A percentile compares a stretch with the other conserved stretches of the same genome.
phyloP scores from a whole-genome alignment of 1,140 invertebrate species.

The Theocolax elegans region DNA sequence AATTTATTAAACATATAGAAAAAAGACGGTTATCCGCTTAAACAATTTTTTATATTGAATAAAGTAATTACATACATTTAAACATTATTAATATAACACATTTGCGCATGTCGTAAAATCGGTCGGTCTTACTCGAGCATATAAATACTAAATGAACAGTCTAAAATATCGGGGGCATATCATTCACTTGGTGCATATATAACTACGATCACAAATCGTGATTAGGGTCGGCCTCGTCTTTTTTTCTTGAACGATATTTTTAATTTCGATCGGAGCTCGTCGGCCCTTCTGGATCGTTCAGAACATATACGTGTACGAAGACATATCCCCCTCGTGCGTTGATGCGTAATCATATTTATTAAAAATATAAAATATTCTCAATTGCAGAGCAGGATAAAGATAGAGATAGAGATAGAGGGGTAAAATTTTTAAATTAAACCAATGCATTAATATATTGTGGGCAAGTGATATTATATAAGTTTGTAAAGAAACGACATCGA shows the following conservation, averaged over 20 bases:
- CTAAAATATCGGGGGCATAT: too few relatives aligned
- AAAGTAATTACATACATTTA: too few relatives aligned
- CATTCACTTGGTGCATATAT: constrained; percentile 53
- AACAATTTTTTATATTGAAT: too few relatives aligned
- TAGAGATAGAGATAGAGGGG: not conserved
- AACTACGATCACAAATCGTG: constrained; percentile 53
- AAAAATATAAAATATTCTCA: not conserved
- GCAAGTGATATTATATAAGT: too few relatives aligned
- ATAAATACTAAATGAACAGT: too few relatives aligned
- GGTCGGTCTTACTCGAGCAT: too few relatives aligned
- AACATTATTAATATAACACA: too few relatives aligned
- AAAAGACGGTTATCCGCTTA: too few relatives aligned
- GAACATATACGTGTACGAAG: not conserved
- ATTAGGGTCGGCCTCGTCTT: constrained; percentile 43
- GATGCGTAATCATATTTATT: constrained; percentile 30
- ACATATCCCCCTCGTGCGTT: not conserved
- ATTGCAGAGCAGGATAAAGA: not conserved
- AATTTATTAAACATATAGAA: too few relatives aligned
- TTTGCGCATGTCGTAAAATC: too few relatives aligned
- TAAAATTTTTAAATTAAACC: not conserved
- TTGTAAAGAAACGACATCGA: not conserved
- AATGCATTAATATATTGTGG: too few relatives aligned
- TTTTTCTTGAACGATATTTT: constrained; percentile 56
- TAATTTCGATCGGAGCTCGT: constrained; percentile 56
- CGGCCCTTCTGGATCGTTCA: constrained; percentile 2